These are phyloP conservation scores for Ectemnius cavifrons DNA, from an alignment of 2,888 invertebrate genomes.

Conservation along the genomic window DNA sequence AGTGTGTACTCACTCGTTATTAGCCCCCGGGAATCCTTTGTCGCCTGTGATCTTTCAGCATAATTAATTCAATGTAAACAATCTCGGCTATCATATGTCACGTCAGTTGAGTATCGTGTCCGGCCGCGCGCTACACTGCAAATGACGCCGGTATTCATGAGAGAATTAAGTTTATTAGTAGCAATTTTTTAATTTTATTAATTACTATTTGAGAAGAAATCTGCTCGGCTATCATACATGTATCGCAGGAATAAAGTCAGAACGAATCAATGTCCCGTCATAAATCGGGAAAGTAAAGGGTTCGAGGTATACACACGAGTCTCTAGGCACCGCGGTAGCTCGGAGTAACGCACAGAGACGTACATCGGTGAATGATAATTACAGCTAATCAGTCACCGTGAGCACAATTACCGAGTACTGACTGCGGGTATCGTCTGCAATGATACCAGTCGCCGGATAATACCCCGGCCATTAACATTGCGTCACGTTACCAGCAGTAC, in stretches of 20 bases:
- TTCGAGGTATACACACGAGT: neutral
- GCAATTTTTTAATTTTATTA: no score
- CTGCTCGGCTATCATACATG: no score
- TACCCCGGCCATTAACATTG: conserved; percentile 59
- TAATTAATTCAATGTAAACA: conserved; percentile 45
- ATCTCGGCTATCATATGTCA: conserved; percentile 19
- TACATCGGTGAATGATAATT: conserved; percentile 57
- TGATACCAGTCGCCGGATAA: conserved; percentile 53
- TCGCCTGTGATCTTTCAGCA: neutral
- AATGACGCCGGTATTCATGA: no score
- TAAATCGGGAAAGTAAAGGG: neutral
- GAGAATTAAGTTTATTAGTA: no score
- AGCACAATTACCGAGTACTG: conserved; percentile 48
- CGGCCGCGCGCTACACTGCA: no score
- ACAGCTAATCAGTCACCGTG: conserved; percentile 53
- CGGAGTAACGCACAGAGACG: conserved; percentile 49
- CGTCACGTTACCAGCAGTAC: conserved; percentile 52
- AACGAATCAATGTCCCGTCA: neutral
- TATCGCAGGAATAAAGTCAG: neutral
- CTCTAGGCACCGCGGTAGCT: conserved; percentile 21
- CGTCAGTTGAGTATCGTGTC: conserved; percentile 12
- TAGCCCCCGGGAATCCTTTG: conserved; percentile 31
- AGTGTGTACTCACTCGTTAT: conserved; percentile 17
- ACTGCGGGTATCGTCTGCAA: conserved; percentile 46
- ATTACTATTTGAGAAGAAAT: no score